Evolutionary conservation across 2,113 vertebrate genomes (phyloP), one percentile per base, ranked within the genome.

Genomic region (Atherinomorus stipes): DNA sequence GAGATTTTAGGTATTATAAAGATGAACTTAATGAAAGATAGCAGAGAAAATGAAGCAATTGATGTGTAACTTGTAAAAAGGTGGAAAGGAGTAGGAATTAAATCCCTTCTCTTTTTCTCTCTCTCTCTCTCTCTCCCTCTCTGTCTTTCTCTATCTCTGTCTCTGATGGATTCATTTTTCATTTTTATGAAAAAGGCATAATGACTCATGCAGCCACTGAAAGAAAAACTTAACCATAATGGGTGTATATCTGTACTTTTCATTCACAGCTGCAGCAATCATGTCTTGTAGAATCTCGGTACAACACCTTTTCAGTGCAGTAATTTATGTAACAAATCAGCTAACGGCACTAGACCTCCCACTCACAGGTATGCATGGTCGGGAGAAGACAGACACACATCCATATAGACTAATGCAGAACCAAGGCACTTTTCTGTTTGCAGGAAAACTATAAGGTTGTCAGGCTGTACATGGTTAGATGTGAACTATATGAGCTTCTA

Each of bases 311-410:
- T 77, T 28, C 44, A 38, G 38, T 2, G 21, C 50, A 60, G 47
- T 71, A 76, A 71, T 80, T 63, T 64, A 9, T 25, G 6, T 75
- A 52, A 71, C 25, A 84, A 53, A 62, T 37, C 65, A 71, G 45
- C 28, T 42, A 64, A 62, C 52, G 42, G 37, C 76, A 64, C 25
- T 21, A 69, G 60, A 69, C 54, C 15, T 63, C 60, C 44, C 45
- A 54, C 44, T 65, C 25, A 64, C 16, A 62, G 26, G 68, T 34
- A 65, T 53, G 64, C 75, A 54, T 28, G 23, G 89, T 51, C 28
- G 44, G 12, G 69, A 58, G n/a, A 21, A 78, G 58, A 77, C 45
- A 51, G 18, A 42, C 45, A 71, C 23, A 22, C 38, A 49, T 50
- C 42, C 45, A 76, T 42, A 16, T 11, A 40, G 52, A 19, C 31